Evolutionary conservation across 2,797 vertebrate genomes (phyloP), one percentile per base, ranked within the genome.

Genomic region (Lagocephalus sceleratus): DNA sequence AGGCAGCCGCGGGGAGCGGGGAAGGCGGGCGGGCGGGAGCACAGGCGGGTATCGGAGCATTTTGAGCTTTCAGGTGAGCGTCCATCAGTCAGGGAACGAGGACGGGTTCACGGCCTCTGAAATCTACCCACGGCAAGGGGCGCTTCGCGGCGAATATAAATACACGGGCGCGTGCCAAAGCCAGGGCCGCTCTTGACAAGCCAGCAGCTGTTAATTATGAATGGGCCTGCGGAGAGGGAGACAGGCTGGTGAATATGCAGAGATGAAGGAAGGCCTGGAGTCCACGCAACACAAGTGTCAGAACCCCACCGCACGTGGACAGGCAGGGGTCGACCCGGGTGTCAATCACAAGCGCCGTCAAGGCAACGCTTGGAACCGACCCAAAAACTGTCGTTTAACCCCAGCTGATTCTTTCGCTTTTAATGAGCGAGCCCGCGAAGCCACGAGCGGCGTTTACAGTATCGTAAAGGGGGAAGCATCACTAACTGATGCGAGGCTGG

Each of bases 171-270:
- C 86, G 87, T 86, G 87, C 86, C 85, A 86, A 5, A 71, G 86
- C 86, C 87, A 79, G 86, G 88, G 89, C 87, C 84, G 79, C 85
- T 85, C 79, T 85, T 92, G 91, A 92, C 91, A 92, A 91, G 90
- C 87, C 90, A 91, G 90, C 91, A 92, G 91, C 90, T 92, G 91
- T 91, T 92, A 91, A 91, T 92, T 92, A 90, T 92, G 87, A 90
- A 88, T 76, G 84, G 85, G 89, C 89, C 88, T 88, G 85, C 88
- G 83, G 90, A 88, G 90, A 85, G 90, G 89, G 83, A 88, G 88
- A 91, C 88, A 90, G 89, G 76, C 75, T 76, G 83, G 91, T 90
- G 90, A 91, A 91, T 91, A 90, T 91, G 90, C 89, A 90, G 89
- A 90, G 78, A 81, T 68, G 81, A 75, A 84, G 78, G 70, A 85